These are phyloP conservation scores for Anneissia japonica DNA, from an alignment of 35 echinoderm and acorn worm genomes.

Conservation along the genomic window DNA sequence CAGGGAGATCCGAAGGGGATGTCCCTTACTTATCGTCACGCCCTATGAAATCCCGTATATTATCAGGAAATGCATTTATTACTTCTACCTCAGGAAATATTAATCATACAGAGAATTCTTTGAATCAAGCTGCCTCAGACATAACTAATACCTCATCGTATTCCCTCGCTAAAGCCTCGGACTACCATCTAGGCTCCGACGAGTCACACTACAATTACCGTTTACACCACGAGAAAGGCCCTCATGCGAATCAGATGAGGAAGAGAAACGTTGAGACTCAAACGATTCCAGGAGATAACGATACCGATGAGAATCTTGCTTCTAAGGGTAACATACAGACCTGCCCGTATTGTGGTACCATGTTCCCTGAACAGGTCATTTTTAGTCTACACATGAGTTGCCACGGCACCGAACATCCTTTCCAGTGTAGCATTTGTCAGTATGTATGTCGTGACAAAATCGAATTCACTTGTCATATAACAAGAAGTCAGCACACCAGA, in stretches of 20 bases:
- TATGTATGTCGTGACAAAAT: slow-evolving; percentile 97
- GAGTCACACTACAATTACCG: neutral
- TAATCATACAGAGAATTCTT: neutral
- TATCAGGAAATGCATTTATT: neutral
- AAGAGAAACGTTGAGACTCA: neutral
- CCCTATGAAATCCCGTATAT: neutral
- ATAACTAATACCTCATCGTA: neutral
- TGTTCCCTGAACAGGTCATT: slow-evolving; percentile 88
- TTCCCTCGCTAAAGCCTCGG: neutral
- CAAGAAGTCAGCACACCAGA: slow-evolving; percentile 85
- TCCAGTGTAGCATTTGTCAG: slow-evolving; percentile 94
- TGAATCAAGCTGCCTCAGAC: neutral
- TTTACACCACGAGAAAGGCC: neutral
- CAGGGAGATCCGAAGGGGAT: neutral
- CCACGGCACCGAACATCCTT: slow-evolving; percentile 79
- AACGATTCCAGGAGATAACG: neutral
- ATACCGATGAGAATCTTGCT: neutral
- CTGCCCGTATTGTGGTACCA: slow-evolving; percentile 91
- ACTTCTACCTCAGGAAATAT: neutral
- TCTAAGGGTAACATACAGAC: neutral
- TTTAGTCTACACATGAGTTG: slow-evolving; percentile 99
- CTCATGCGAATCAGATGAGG: neutral
- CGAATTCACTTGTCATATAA: slow-evolving; percentile 98
- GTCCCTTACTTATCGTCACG: neutral
- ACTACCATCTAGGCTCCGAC: neutral